Evolutionary conservation across 2,888 invertebrate genomes (phyloP).

Genomic region (Lasioglossum vierecki): DNA sequence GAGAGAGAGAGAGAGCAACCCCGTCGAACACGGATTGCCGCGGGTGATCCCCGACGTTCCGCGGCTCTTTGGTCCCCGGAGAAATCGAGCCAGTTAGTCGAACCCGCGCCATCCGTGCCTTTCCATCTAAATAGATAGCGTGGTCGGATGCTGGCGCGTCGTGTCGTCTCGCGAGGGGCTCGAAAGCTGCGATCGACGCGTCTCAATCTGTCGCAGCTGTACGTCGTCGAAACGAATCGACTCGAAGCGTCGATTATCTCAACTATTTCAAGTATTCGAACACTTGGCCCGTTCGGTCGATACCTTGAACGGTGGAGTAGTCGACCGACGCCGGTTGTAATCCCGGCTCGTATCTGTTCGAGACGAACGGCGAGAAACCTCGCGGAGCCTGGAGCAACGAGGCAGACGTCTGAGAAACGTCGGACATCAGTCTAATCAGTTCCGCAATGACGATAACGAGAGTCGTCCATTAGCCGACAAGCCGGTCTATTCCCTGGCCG

Average conservation of each 20-base stretch:
- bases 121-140: constrained; percentile 4
- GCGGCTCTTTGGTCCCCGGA: constrained; percentile 26
- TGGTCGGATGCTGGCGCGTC: neutral
- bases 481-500: constrained; percentile 34
- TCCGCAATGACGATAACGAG: constrained; percentile 47
- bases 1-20: neutral
- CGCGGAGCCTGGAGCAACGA: neutral
- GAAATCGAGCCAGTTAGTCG: constrained; percentile 29
- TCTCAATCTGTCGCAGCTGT: neutral
- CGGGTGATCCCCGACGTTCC: constrained; percentile 28
- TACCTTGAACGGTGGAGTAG: neutral
- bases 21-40: constrained; percentile 22
- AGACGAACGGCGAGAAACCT: neutral
- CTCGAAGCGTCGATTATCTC: neutral
- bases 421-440: constrained; percentile 41
- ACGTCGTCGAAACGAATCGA: neutral
- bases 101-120: constrained; percentile 28
- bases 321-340: neutral
- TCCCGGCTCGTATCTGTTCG: neutral
- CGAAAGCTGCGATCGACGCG: neutral
- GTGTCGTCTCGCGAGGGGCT: neutral
- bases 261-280: neutral
- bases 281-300: neutral
- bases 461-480: constrained; percentile 38
- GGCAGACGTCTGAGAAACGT: constrained; percentile 38